phyloP scores from a whole-genome alignment of 1,140 invertebrate genomes.

The Neodiprion virginianus region DNA sequence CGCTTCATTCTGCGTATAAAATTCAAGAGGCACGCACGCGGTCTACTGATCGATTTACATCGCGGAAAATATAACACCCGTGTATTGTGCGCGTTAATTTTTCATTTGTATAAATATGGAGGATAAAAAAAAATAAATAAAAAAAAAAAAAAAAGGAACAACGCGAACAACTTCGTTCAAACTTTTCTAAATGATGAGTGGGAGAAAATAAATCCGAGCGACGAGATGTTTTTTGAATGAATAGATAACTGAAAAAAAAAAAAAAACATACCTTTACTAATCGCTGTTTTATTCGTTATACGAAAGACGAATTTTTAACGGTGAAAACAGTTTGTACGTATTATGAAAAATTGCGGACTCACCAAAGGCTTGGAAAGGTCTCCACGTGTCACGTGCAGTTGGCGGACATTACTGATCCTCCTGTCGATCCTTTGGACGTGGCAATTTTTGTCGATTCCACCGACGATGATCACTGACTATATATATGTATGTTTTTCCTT shows the following conservation, averaged over 20 bases:
- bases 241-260: constrained; percentile 16
- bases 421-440: neutral
- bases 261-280: constrained; percentile 7
- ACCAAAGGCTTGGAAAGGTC: neutral
- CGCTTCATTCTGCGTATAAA: neutral
- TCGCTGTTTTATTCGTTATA: constrained; percentile 2
- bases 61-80: neutral
- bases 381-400: constrained; percentile 6
- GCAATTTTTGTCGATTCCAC: neutral
- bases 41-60: neutral
- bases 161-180: constrained; percentile 6
- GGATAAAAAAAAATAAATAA: too few relatives aligned
- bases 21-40: neutral
- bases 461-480: too few relatives aligned
- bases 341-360: neutral
- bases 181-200: neutral
- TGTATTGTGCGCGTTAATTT: neutral
- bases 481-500: too few relatives aligned
- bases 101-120: too few relatives aligned
- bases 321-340: neutral
- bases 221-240: constrained; percentile 18
- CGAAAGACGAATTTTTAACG: constrained; percentile 12
- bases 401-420: neutral
- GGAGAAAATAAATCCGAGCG: constrained; percentile 2
- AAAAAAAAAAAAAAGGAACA: too few relatives aligned